Evolutionary conservation across 35 echinoderm and acorn worm genomes (phyloP), one percentile per base, ranked within the genome.

Genomic region (Heliocidaris tuberculata): DNA sequence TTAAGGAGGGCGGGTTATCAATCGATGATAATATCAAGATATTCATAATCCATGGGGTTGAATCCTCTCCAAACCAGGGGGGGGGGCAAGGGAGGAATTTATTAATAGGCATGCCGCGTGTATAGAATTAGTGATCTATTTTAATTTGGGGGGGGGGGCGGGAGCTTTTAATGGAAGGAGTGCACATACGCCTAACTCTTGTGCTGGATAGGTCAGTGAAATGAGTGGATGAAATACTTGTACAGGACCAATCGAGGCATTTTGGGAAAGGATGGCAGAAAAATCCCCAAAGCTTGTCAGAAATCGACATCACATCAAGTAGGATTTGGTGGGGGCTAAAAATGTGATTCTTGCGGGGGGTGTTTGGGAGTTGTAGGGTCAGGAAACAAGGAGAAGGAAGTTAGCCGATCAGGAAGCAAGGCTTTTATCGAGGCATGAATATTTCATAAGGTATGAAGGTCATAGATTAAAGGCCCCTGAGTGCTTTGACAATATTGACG

Each of bases 351-450:
- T 78, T 19, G 65, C 2, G 21, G 21, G 35, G 27, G 21, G 65
- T 27, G 21, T 78, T 27, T 5, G 65, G n/a, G 65, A 78, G 27
- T 78, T n/a, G 65, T 78, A 78, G 27, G 65, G 65, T 78, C 65
- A 78, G 65, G 65, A 78, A 78, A 78, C 4, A n/a, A 24, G 65
- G 4, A n/a, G 65, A n/a, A n/a, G 21, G 65, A 19, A 19, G 65
- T 21, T 78, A 24, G 65, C 65, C 65, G 65, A 78, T 78, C 65
- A 78, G 65, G 65, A 78, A 78, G 65, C 27, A 24, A 78, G 65
- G 65, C 65, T 78, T 78, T 78, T 78, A 78, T 78, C 65, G 27
- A 78, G 65, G 21, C 65, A 78, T 78, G 65, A 78, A 78, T 78
- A 78, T 78, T 78, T 78, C 65, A 78, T 56, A 56, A 11, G 52